These are phyloP conservation scores for Bolinopsis microptera DNA, from an alignment of 37 sponge, comb jelly and placozoan species.

Conservation along the genomic window DNA sequence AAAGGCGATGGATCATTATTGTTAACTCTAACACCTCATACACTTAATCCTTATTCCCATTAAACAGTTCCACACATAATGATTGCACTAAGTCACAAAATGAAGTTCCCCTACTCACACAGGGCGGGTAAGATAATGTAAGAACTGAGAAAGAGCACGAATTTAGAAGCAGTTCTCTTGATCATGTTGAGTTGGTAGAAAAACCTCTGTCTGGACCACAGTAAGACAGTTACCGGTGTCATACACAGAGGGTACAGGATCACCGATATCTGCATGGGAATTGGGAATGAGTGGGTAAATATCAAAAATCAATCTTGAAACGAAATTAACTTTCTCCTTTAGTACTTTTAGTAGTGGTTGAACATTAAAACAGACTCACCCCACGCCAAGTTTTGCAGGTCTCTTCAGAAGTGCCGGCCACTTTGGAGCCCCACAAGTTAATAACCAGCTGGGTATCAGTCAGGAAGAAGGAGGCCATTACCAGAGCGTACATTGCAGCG, in stretches of 20 bases:
- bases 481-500: neutral
- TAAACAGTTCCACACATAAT: no score
- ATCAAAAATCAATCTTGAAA: no score
- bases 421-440: neutral
- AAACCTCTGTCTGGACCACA: conserved; percentile 25
- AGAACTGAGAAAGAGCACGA: neutral
- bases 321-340: no score
- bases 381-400: conserved; percentile 7
- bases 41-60: no score
- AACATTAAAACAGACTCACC: neutral
- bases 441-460: neutral
- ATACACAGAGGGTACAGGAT: neutral
- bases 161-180: neutral
- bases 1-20: no score
- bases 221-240: neutral
- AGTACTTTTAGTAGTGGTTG: no score
- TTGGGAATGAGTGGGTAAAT: no score
- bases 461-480: neutral
- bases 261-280: neutral
- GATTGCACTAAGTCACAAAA: no score
- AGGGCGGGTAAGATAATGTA: neutral
- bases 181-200: conserved; percentile 56
- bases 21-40: no score
- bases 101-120: no score
- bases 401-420: neutral